Evolutionary conservation across 2,113 vertebrate species (phyloP).

Genomic region (Notothenia rossii): DNA sequence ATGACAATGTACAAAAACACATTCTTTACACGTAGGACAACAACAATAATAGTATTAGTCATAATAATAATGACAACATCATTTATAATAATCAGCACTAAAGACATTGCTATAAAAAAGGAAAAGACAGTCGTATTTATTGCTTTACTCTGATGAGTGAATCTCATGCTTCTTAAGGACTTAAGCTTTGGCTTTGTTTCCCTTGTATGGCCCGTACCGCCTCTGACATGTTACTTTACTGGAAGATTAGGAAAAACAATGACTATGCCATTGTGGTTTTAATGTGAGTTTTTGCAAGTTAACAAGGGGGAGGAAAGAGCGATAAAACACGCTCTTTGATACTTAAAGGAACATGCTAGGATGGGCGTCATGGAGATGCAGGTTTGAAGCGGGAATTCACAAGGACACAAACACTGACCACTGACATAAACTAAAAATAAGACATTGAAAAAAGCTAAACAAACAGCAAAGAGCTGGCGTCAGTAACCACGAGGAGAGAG

Average conservation of each 20-base stretch:
- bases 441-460: slow-evolving; percentile 78
- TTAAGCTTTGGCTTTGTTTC: slow-evolving; percentile 45
- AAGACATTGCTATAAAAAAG: slow-evolving; percentile 66
- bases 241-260: slow-evolving; percentile 56
- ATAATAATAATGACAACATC: slow-evolving; percentile 80
- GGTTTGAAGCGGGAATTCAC: slow-evolving; percentile 67
- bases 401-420: slow-evolving; percentile 72
- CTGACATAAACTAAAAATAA: slow-evolving; percentile 63
- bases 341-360: slow-evolving; percentile 56
- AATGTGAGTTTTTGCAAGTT: slow-evolving; percentile 41
- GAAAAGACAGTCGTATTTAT: slow-evolving; percentile 48
- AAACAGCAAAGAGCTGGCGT: slow-evolving; percentile 85
- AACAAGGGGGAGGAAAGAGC: slow-evolving; percentile 23
- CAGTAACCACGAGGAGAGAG: slow-evolving; percentile 65
- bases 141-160: slow-evolving; percentile 50
- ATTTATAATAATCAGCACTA: slow-evolving; percentile 68
- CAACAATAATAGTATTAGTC: slow-evolving; percentile 81
- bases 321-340: slow-evolving; percentile 30
- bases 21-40: slow-evolving; percentile 81
- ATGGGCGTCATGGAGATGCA: slow-evolving; percentile 42
- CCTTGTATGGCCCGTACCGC: slow-evolving; percentile 68
- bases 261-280: slow-evolving; percentile 46
- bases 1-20: slow-evolving; percentile 84
- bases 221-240: slow-evolving; percentile 57
- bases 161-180: slow-evolving; percentile 51